Evolutionary conservation across 2,888 invertebrate genomes (phyloP).

Genomic region (Dynastes maya): DNA sequence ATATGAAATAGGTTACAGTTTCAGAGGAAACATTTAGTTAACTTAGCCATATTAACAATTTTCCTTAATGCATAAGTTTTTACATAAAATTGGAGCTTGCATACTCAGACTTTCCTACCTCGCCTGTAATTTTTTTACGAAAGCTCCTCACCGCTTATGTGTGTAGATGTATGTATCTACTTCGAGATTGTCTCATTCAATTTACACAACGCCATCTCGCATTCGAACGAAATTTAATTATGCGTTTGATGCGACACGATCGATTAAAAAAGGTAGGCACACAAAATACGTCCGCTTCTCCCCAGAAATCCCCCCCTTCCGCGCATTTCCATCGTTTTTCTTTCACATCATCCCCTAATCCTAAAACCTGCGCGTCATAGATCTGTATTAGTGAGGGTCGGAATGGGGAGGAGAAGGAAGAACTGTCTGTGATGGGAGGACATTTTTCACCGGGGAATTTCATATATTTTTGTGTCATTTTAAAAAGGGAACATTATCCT

Average conservation of each 20-base stretch:
- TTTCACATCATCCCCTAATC: constrained; percentile 19
- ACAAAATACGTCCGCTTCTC: background rate
- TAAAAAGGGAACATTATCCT: constrained; percentile 47
- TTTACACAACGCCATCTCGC: constrained; percentile 1
- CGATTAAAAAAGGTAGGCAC: background rate
- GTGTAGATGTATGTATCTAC: background rate
- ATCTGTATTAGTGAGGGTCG: constrained; percentile 33
- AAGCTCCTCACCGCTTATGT: background rate
- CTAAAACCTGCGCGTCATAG: constrained; percentile 33
- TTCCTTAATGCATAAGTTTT: no score
- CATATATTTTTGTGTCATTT: constrained; percentile 48
- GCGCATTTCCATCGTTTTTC: constrained; percentile 11
- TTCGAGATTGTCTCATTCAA: constrained; percentile 2
- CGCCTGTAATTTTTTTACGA: background rate
- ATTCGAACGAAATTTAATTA: background rate
- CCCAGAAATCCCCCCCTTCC: background rate
- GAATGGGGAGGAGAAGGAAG: background rate
- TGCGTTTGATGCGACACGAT: background rate
- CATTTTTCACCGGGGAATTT: constrained; percentile 37
- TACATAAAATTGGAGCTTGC: no score
- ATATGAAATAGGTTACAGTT: no score
- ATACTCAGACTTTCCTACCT: no score
- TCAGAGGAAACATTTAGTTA: no score
- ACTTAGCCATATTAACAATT: no score
- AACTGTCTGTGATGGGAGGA: constrained; percentile 20